Conservation (phyloP, 2,888 invertebrate species). For the Pyralis farinalis region DNA sequence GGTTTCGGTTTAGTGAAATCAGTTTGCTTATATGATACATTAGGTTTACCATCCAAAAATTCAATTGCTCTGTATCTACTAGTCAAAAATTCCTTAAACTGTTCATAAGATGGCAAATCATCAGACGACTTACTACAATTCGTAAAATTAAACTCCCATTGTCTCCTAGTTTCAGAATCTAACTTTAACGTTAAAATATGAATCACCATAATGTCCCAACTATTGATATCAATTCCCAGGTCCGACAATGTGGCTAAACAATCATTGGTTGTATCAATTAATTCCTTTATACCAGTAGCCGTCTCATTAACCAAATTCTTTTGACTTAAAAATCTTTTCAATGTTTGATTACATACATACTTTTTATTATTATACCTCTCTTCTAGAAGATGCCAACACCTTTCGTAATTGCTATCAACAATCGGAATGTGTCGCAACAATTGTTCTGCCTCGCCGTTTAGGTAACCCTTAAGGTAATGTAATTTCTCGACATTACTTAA, state of each 20-base stretch:
- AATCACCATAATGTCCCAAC: constrained; percentile 23
- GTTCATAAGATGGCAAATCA: constrained; percentile 20
- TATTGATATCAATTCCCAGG: constrained; percentile 11
- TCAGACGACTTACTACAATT: constrained; percentile 2
- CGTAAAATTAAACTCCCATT: constrained; percentile 20
- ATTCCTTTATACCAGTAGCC: constrained; percentile 10
- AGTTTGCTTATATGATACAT: neutral
- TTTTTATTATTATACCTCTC: constrained; percentile 21
- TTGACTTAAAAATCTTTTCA: constrained; percentile 12
- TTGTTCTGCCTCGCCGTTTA: constrained; percentile 16
- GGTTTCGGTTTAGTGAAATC: constrained; percentile 1
- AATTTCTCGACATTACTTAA: constrained; percentile 21
- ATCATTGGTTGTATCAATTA: constrained; percentile 16
- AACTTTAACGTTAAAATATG: constrained; percentile 16
- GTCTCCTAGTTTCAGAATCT: constrained; percentile 18
- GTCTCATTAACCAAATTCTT: constrained; percentile 9
- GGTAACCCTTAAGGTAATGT: constrained; percentile 19
- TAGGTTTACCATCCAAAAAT: constrained; percentile 15
- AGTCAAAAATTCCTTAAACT: constrained; percentile 18
- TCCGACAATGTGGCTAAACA: constrained; percentile 13
- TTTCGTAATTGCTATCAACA: constrained; percentile 16
- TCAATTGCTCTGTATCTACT: constrained; percentile 22
- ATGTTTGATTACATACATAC: constrained; percentile 12
- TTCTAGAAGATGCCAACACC: constrained; percentile 18
- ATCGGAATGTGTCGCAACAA: constrained; percentile 17